Base-by-base conservation (phyloP, 2,888 invertebrate genomes). In the Harpalus rubripes region DNA sequence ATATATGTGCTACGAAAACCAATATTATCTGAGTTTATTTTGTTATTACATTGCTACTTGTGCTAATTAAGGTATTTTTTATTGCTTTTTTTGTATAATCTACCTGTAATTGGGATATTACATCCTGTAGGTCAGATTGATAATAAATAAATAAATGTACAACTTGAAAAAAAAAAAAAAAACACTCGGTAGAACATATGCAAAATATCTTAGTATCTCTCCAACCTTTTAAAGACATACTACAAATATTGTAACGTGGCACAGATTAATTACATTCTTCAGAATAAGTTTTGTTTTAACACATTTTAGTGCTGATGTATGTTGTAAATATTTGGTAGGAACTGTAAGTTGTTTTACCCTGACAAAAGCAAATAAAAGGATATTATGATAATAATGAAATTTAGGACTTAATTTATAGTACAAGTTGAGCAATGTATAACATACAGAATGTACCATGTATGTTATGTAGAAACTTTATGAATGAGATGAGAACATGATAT, bases 361-460 rank as follows among this genome's bases (percentile, higher is more conserved):
- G 68, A 68, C 68, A 68, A 26, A 7, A 39, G 68, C 26, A 68
- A 68, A 68, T 68, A 68, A 12, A 7, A 39, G 68, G 63, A 63
- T 63, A 63, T 63, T 63, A 22, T 63, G 63, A 63, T 63, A 63
- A 63, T 63, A 61, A 61, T 63, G 18, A 68, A 10, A 68, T 63
- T 26, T 63, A 63, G 63, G 26, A 63, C 63, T 63, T 18, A 63
- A 63, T 68, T 68, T 68, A 68, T 41, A 39, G 68, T 68, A 22
- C 22, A 63, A 68, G 68, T 68, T 68, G 68, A 68, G 68, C 68
- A 68, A 68, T 68, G 65, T 65, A 10, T 32, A 65, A 26, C 44
- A 52, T 1, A 7, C 10, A 22, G 22, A 63, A 63, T 59, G 63
- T 63, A 32, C 6, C 1, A 44, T 0, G 1, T 44, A 1, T 44